Conservation (phyloP, 92 coral and sea anemone genomes). For the Phenganax stokvisi region DNA sequence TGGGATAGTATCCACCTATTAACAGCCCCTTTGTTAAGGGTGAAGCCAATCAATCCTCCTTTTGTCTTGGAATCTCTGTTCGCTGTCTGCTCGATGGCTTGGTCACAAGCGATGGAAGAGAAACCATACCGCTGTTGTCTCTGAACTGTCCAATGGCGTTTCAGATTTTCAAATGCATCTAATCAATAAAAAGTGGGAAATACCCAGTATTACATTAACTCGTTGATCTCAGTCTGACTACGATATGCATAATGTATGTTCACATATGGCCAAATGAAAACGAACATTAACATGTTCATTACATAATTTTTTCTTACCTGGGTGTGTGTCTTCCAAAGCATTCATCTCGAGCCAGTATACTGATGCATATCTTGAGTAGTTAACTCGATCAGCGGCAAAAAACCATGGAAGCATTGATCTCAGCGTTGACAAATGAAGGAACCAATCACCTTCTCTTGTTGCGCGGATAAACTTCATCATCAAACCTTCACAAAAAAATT, state of each 20-base stretch:
- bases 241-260: not conserved
- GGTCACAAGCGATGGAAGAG: conserved; percentile 22
- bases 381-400: conserved; percentile 19
- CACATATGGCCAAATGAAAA: not conserved
- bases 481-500: not conserved
- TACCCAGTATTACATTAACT: not conserved
- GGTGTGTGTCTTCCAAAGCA: conserved; percentile 22
- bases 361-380: conserved; percentile 20
- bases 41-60: conserved; percentile 24
- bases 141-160: conserved; percentile 20
- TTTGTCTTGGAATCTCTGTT: conserved; percentile 26
- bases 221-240: not conserved
- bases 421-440: conserved; percentile 6
- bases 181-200: not conserved
- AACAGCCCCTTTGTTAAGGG: conserved; percentile 33
- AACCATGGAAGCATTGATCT: conserved; percentile 24
- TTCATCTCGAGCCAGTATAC: conserved; percentile 19
- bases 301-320: not conserved
- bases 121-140: conserved; percentile 20
- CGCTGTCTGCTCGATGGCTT: conserved; percentile 26
- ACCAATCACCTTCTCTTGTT: conserved; percentile 20
- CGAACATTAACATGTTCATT: not conserved
- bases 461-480: conserved; percentile 15
- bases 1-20: conserved; percentile 25
- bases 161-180: conserved; percentile 25